Base-by-base conservation (phyloP, 2,888 invertebrate genomes). In the Drosophila ustulata region DNA sequence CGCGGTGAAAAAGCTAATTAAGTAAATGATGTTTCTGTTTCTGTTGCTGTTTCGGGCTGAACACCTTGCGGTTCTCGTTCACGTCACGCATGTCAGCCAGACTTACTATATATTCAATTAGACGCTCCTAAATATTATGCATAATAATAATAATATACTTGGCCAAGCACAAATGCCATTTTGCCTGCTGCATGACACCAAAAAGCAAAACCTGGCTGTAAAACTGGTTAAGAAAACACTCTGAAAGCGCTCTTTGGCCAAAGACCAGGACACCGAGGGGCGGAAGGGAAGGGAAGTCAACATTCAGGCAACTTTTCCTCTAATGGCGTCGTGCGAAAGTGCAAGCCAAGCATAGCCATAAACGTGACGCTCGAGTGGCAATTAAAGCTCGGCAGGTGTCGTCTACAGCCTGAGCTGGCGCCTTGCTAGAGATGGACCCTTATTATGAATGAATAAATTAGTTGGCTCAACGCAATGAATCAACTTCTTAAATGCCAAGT, bases 281-380 rank as follows among this genome's bases (percentile, higher is more conserved):
- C 1, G 18, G 34, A 52, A 25, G 5, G 5, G 50, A 9, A 13
- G 18, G n/a, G 13, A 4, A 6, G n/a, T 45, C 39, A 41, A 62
- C 55, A 65, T 57, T 75, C 62, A 66, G 68, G 62, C 56, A 72
- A 69, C 65, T 75, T 71, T 71, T 52, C 34, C 63, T 65, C 66
- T 78, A 81, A 87, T 83, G 82, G 82, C 64, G 79, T 68, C 56
- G 50, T 69, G 56, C 41, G 56, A 81, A 87, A 82, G 85, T 87
- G 82, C 82, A 87, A 81, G 73, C 65, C 65, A 78, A 84, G 87
- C 87, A 75, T 65, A 61, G 64, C 53, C 82, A 71, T 87, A 82
- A 78, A 77, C 79, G 75, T 71, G 83, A 71, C 71, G 71, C 85
- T 78, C 72, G 77, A 88, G 74, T 71, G 77, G 71, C 88, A 83